Percentiles rank a stretch among this genome's conserved stretches.
phyloP scores from a whole-genome alignment of 1,140 invertebrate genomes.

The Leptinotarsa undecemlineata region DNA sequence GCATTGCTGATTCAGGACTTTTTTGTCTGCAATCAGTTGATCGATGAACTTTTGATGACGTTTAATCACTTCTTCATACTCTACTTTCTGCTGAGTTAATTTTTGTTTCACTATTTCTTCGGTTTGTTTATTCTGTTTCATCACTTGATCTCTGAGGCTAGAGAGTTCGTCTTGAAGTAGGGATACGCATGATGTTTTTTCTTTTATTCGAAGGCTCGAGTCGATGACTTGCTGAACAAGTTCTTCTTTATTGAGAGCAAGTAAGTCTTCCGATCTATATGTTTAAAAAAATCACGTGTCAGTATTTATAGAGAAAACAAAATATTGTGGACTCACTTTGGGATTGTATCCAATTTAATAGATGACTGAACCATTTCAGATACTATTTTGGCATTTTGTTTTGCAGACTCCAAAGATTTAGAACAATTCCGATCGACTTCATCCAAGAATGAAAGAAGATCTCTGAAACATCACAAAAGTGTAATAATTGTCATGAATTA shows the following conservation, averaged over 20 bases:
- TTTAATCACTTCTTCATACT: slow-evolving; percentile 65
- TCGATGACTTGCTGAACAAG: slow-evolving; percentile 47
- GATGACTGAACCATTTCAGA: slow-evolving; percentile 38
- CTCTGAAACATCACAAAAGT: slow-evolving; percentile 39
- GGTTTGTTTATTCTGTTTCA: slow-evolving; percentile 45
- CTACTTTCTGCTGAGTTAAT: slow-evolving; percentile 65
- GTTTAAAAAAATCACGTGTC: too few species aligned
- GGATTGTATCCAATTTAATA: slow-evolving; percentile 46
- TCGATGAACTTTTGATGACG: slow-evolving; percentile 74
- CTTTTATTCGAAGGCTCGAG: slow-evolving; percentile 47
- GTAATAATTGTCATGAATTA: neutral
- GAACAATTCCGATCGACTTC: slow-evolving; percentile 50
- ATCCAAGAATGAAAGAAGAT: slow-evolving; percentile 49
- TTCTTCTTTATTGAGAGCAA: slow-evolving; percentile 39
- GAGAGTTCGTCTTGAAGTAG: slow-evolving; percentile 50
- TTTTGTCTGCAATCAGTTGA: slow-evolving; percentile 70
- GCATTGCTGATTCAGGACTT: slow-evolving; percentile 67
- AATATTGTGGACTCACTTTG: slow-evolving; percentile 39
- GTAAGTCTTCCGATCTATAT: slow-evolving; percentile 29
- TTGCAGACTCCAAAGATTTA: slow-evolving; percentile 43
- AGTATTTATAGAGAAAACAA: too few species aligned
- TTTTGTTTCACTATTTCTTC: slow-evolving; percentile 48
- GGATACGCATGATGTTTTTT: slow-evolving; percentile 49
- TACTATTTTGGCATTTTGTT: slow-evolving; percentile 39
- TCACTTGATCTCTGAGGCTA: slow-evolving; percentile 42